Evolutionary conservation across 2,888 invertebrate species (phyloP).

Genomic region (Fragum sueziense): DNA sequence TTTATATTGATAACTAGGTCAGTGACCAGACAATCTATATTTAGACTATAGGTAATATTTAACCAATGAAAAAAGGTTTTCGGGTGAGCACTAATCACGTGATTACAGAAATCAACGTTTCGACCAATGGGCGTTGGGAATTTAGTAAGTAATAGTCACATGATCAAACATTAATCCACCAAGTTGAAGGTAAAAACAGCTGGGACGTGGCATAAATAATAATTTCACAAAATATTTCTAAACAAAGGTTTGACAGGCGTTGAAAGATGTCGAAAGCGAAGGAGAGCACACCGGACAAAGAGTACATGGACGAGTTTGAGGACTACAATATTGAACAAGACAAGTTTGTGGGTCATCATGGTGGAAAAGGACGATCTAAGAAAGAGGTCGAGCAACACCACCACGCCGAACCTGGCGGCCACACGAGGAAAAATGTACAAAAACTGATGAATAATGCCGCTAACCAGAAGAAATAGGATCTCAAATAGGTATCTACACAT

Average conservation of each 20-base stretch:
- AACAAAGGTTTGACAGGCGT: background rate
- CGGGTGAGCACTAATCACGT: slow-evolving; percentile 13
- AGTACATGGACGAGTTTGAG: slow-evolving; percentile 90
- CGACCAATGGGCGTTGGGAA: slow-evolving; percentile 18
- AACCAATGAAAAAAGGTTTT: background rate
- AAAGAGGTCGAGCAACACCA: slow-evolving; percentile 94
- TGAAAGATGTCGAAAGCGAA: slow-evolving; percentile 44
- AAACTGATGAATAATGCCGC: slow-evolving; percentile 79
- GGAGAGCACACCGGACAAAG: slow-evolving; percentile 47
- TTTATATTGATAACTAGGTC: background rate
- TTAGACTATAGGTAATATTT: background rate
- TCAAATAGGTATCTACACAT: background rate
- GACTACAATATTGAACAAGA: slow-evolving; percentile 97
- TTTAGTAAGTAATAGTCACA: slow-evolving; percentile 21
- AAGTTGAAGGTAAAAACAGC: slow-evolving; percentile 18
- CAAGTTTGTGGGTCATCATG: slow-evolving; percentile 94
- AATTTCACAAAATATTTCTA: background rate
- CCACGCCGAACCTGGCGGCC: slow-evolving; percentile 95
- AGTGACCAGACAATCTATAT: background rate
- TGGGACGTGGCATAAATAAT: slow-evolving; percentile 4
- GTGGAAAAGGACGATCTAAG: slow-evolving; percentile 95
- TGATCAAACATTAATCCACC: slow-evolving; percentile 24
- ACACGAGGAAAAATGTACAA: slow-evolving; percentile 92
- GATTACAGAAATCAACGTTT: background rate
- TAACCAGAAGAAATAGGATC: slow-evolving; percentile 62